These are phyloP conservation scores for Dicrostonyx torquatus DNA, from an alignment of 2,797 vertebrate species.

Conservation along the genomic window DNA sequence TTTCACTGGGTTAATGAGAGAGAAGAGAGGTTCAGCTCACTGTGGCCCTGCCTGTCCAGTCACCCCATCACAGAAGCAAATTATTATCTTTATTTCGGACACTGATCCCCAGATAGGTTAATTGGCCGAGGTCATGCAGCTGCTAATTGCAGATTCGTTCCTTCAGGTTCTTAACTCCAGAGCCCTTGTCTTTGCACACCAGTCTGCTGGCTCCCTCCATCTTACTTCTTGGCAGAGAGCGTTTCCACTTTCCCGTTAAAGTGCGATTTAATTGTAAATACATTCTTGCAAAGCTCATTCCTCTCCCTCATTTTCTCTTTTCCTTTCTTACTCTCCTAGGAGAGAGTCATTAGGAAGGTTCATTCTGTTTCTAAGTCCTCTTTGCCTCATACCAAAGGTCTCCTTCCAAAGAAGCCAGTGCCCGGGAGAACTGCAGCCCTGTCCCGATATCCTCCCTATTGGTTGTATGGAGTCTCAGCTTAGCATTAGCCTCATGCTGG, in stretches of 20 bases:
- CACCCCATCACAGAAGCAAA: neutral
- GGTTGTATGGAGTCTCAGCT: neutral
- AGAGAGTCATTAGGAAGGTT: conserved; percentile 60
- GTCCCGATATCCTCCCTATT: neutral
- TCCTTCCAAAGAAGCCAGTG: conserved; percentile 11
- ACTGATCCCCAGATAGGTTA: conserved; percentile 5
- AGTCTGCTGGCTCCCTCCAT: conserved; percentile 44
- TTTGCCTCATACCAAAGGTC: conserved; percentile 48
- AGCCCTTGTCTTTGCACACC: neutral
- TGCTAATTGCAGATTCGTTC: conserved; percentile 15
- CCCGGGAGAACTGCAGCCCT: neutral
- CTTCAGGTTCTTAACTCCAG: conserved; percentile 30
- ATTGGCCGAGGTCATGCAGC: conserved; percentile 27
- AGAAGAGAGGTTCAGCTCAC: neutral
- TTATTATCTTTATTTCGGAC: conserved; percentile 41
- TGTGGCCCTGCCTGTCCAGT: neutral
- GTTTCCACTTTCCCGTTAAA: conserved; percentile 64
- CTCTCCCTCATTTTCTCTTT: conserved; percentile 60
- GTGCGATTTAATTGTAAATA: conserved; percentile 75
- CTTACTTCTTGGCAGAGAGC: conserved; percentile 38
- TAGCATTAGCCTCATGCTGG: neutral
- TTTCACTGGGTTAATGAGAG: conserved; percentile 44
- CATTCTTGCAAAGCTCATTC: conserved; percentile 58
- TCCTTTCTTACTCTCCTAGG: conserved; percentile 38
- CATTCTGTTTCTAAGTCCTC: conserved; percentile 66